These are phyloP conservation scores for Panopea generosa DNA, from an alignment of 2,888 invertebrate genomes.

Conservation along the genomic window DNA sequence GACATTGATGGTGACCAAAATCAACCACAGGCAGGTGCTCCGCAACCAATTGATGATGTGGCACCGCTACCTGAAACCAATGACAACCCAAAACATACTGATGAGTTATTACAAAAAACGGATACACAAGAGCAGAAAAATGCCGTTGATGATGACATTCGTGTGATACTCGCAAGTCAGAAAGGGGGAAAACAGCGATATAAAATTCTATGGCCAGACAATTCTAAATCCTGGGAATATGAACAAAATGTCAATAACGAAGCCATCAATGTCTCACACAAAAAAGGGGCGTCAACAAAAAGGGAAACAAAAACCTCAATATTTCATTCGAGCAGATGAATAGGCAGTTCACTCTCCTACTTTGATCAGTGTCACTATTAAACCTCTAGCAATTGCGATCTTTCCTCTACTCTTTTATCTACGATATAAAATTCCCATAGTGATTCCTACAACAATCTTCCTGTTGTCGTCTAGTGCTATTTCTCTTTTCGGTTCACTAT, in stretches of 20 bases:
- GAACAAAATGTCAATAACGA: slow-evolving; percentile 14
- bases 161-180: slow-evolving; percentile 18
- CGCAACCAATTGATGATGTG: background rate
- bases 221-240: slow-evolving; percentile 14
- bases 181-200: slow-evolving; percentile 22
- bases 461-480: background rate
- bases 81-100: background rate
- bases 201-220: slow-evolving; percentile 23
- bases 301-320: slow-evolving; percentile 10
- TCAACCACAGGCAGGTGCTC: background rate
- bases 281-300: slow-evolving; percentile 15
- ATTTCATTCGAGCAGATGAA: background rate
- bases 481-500: slow-evolving; percentile 11
- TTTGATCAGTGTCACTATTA: too few species aligned
- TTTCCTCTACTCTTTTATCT: slow-evolving; percentile 7
- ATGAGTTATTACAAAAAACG: too few species aligned
- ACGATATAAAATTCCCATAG: slow-evolving; percentile 8
- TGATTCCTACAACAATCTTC: background rate
- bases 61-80: too few species aligned
- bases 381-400: slow-evolving; percentile 6
- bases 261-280: slow-evolving; percentile 9
- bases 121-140: too few species aligned
- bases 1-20: background rate
- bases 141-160: slow-evolving; percentile 7
- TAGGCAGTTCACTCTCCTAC: background rate